These are phyloP conservation scores for Lycorma delicatula DNA, from an alignment of 1,140 invertebrate species.

Conservation along the genomic window DNA sequence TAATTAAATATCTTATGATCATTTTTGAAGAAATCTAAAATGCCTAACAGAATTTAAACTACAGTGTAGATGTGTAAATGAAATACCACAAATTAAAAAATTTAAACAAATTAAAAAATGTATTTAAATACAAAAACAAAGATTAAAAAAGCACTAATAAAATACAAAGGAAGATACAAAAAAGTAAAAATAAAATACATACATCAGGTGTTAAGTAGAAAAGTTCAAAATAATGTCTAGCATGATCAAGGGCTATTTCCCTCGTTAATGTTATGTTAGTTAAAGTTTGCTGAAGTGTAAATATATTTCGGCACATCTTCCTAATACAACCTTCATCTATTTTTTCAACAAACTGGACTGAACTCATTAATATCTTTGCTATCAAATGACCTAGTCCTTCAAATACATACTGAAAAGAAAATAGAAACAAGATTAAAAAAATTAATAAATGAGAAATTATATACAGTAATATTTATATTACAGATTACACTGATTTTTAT, in stretches of 20 bases:
- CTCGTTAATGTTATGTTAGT: conserved; percentile 75
- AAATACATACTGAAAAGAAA: conserved; percentile 74
- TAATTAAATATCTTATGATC: neutral
- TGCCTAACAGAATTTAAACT: neutral
- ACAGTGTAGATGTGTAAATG: too few species aligned
- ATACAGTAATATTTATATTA: too few species aligned
- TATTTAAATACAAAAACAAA: neutral
- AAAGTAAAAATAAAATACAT: conserved; percentile 25
- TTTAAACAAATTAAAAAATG: neutral
- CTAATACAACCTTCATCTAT: conserved; percentile 73
- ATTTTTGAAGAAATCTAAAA: too few species aligned
- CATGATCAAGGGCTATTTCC: conserved; percentile 79
- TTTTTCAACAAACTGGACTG: conserved; percentile 66
- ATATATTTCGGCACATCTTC: conserved; percentile 78
- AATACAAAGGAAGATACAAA: conserved; percentile 4
- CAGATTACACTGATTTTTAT: too few species aligned
- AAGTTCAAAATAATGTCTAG: conserved; percentile 80
- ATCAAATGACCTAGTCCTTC: conserved; percentile 85
- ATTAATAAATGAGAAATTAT: too few species aligned
- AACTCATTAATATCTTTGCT: conserved; percentile 75
- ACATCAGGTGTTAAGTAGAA: conserved; percentile 77
- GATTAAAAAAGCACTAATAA: neutral
- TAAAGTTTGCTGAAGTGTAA: conserved; percentile 75
- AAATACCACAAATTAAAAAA: neutral
- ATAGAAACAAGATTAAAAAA: too few species aligned